Base-by-base conservation (phyloP, 2,797 vertebrate species). In the Takifugu ocellatus region DNA sequence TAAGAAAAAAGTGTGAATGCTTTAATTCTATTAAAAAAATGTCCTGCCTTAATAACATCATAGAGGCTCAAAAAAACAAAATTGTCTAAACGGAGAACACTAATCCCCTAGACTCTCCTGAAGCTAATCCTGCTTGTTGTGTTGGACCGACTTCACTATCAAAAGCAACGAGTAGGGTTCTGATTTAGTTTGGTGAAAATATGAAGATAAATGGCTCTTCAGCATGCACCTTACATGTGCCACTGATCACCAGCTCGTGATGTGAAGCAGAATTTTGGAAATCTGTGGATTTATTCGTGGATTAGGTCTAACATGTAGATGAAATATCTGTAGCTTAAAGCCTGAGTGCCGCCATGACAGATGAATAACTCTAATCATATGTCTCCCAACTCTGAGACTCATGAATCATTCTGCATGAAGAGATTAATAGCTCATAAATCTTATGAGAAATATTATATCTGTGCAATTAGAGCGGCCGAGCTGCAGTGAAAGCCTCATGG, bases 401-500 rank as follows among this genome's bases (percentile, higher is more conserved):
- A 84, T 88, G 81, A 86, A 88, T 88, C 85, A 87, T 84, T 79
- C 68, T 1, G 39, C 79, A 81, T 77, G 72, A 86, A 79, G 79
- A 83, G 79, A 88, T 88, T 84, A 89, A 86, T 86, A 86, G 78
- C 78, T 84, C 86, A 87, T 88, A 83, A 86, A 89, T 88, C 84
- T 85, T 72, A 66, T 7, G 61, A 80, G 68, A 78, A 83, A 88
- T 84, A 82, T 84, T 87, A 84, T 82, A 85, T 84, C 74, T 78
- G 49, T 61, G 78, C 87, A 87, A 88, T 90, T 88, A 86, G 70
- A 82, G 78, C 72, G 39, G 72, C 78, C 59, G 51, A 21, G 74
- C 81, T 56, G 71, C 68, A 65, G 81, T 68, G 59, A 73, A 57
- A 80, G 80, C 82, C 73, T 90, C 88, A 85, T 88, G 86, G 83